Evolutionary conservation across 92 coral and sea anemone species (phyloP).

Genomic region (Palythoa grandiflora): DNA sequence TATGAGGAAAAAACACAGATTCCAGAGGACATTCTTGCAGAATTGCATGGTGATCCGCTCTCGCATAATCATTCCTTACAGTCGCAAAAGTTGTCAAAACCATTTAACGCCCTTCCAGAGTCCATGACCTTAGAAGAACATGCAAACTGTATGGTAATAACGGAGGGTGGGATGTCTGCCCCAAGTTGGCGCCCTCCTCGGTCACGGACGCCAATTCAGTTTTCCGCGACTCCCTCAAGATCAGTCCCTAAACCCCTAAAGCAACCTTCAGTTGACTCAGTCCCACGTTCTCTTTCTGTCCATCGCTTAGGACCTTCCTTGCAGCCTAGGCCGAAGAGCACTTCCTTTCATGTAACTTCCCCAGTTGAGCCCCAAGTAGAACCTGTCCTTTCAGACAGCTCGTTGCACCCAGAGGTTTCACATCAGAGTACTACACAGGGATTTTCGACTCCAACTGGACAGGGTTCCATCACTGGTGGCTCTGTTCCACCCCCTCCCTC

Average conservation of each 20-base stretch:
- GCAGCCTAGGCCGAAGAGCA: conserved; percentile 73
- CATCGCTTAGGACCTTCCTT: conserved; percentile 57
- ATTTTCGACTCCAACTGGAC: conserved; percentile 26
- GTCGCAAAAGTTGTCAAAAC: conserved; percentile 5
- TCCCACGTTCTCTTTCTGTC: conserved; percentile 79
- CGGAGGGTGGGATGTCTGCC: conserved; percentile 65
- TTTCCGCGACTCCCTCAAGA: conserved; percentile 78
- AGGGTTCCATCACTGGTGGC: conserved; percentile 51
- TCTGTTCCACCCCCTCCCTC: conserved; percentile 92
- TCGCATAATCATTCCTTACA: conserved; percentile 39
- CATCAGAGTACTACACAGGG: conserved; percentile 56
- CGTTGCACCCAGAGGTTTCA: conserved; percentile 50
- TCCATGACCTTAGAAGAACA: conserved; percentile 37
- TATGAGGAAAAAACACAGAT: conserved; percentile 81
- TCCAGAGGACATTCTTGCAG: conserved; percentile 82
- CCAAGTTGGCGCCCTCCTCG: conserved; percentile 89
- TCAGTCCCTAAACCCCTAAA: conserved; percentile 78
- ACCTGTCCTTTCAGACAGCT: conserved; percentile 81
- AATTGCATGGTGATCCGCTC: conserved; percentile 75
- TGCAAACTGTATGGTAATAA: conserved; percentile 48
- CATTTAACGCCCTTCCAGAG: conserved; percentile 38
- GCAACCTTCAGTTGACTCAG: conserved; percentile 80
- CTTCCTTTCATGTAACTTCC: conserved; percentile 67
- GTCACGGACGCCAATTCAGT: conserved; percentile 85
- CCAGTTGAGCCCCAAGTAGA: conserved; percentile 57